Conservation (phyloP, 2,888 invertebrate species). For the Zygaena filipendulae region DNA sequence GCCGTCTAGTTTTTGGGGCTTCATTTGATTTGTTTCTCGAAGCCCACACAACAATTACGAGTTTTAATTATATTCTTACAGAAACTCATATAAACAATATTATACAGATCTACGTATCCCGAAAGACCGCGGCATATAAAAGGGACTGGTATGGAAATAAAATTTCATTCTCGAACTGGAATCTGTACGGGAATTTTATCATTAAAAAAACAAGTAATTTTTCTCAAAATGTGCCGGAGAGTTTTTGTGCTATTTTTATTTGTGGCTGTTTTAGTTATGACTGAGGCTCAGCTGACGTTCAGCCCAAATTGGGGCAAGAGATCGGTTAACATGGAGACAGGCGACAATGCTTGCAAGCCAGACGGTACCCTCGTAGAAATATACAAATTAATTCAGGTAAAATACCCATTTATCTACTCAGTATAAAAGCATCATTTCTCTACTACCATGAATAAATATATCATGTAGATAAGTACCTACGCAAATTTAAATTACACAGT, state of each 20-base stretch:
- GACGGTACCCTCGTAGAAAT: conserved; percentile 65
- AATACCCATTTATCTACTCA: too few species aligned
- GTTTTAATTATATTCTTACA: not conserved
- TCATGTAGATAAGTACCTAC: too few species aligned
- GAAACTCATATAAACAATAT: too few species aligned
- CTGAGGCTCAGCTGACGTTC: conserved; percentile 65
- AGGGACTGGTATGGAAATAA: too few species aligned
- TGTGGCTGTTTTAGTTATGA: conserved; percentile 21
- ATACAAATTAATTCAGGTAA: conserved; percentile 70
- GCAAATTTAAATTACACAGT: too few species aligned
- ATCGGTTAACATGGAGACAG: conserved; percentile 21
- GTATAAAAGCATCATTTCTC: too few species aligned
- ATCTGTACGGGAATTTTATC: too few species aligned
- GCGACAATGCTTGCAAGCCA: conserved; percentile 49
- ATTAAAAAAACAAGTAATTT: too few species aligned
- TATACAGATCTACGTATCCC: too few species aligned
- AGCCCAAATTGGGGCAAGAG: conserved; percentile 69
- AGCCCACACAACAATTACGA: conserved; percentile 17
- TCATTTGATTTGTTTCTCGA: conserved; percentile 37
- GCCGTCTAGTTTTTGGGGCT: too few species aligned
- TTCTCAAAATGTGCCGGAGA: conserved; percentile 26
- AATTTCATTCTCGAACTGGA: too few species aligned
- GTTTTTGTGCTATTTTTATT: conserved; percentile 22
- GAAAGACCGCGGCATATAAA: conserved; percentile 21
- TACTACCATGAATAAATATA: too few species aligned